Base-by-base conservation (phyloP, 1,140 invertebrate genomes). In the Brachionus koreanus region DNA sequence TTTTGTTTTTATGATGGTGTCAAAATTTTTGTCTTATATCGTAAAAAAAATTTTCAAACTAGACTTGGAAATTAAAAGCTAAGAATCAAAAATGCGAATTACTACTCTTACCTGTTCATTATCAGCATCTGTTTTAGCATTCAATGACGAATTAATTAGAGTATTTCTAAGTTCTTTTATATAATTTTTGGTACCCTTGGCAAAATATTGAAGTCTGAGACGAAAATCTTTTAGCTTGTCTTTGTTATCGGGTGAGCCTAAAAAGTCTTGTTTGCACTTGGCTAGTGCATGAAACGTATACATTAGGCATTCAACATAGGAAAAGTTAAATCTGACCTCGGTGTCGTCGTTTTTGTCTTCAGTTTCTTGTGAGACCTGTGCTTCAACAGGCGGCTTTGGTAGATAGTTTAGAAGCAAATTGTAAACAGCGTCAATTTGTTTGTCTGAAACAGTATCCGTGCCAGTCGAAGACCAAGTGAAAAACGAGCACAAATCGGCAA, bases 261-360 rank as follows among this genome's bases (percentile, higher is more conserved):
- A 89, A 89, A 93, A 94, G 83, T 93, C 93, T 5, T 94, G 92
- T 85, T 90, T 90, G 85, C 93, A 92, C 83, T 93, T 91, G 33
- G 92, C 94, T n/a, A 98, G 86, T 83, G 93, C 93, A 88, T 98
- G 95, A 84, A 98, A 92, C 12, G 93, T 91, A 87, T 92, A 97
- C 84, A 98, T 91, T 25, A 97, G 89, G 91, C 94, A 96, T 89
- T 98, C 96, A 0, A 98, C 94, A 86, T 94, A 92, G 65, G 94
- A 95, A 87, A 97, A 97, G 85, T 97, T 92, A 49, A 97, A 90
- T 84, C 93, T 93, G 57, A 94, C 94, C 79, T 89, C 88, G 16
- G 29, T 16, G 5, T 74, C 23, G 9, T 74, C 42, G 1, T 4
- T 12, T 13, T 23, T 37, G 37, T 39, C 43, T 25, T 25, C 25